Base-by-base conservation (phyloP, 92 coral and sea anemone genomes). In the Zoanthus solanderi region DNA sequence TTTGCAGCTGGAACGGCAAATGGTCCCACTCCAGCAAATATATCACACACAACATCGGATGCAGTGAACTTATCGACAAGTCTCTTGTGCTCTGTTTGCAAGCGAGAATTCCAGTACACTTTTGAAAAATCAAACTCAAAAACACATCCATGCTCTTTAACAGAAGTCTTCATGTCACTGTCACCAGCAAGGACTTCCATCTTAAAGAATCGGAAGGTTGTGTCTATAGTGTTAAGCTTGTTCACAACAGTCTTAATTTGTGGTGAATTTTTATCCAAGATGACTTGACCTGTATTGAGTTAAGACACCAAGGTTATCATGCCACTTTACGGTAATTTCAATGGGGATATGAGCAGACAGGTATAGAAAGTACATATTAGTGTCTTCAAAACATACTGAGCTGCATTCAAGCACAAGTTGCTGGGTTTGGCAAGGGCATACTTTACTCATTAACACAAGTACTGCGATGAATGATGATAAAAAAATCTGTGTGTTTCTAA, bases 11-110 rank as follows among this genome's bases (percentile, higher is more conserved):
- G 99, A 32, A 97, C 91, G 0, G 98, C 99, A 97, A 97, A 97
- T 9, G 99, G 99, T 7, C 99, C 99, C 28, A 97, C 99, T 9
- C 99, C 99, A 6, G 99, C 96, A 93, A 97, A 97, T 97, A 97
- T 93, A 58, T 97, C 99, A 44, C 98, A 93, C 18, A 97, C 85
- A 15, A 97, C 90, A 75, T 97, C 99, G 46, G 71, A 86, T 72
- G 84, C 58, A 15, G 78, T 65, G 61, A 97, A 97, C 42, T 67
- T 66, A 32, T 89, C 94, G 9, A 94, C 94, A 77, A 97, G 96
- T 1, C 99, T 92, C 46, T 91, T 92, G 88, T 97, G 99, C 37
- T 97, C 99, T 32, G 95, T 91, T 84, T 97, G 99, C 66, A 97
- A 94, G 7, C 99, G 95, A 50, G 99, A 97, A 89, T 97, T 97